Percentiles rank a stretch among this genome's conserved stretches.
Evolutionary conservation across 2,888 invertebrate species (phyloP).

Genomic region (Agonopterix arenella): DNA sequence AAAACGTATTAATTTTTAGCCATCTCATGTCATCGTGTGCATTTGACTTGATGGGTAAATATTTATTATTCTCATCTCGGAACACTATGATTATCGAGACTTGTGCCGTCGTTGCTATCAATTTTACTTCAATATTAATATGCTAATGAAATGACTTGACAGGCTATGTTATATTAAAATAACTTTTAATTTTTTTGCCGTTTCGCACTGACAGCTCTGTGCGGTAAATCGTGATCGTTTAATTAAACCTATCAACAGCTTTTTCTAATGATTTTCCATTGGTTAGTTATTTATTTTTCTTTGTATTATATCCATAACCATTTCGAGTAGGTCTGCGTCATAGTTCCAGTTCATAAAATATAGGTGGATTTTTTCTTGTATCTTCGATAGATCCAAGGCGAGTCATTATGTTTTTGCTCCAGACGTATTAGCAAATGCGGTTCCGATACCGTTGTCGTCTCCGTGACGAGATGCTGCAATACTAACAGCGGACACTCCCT

Average conservation of each 20-base stretch:
- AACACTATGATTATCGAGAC: constrained; percentile 7
- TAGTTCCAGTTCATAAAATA: constrained; percentile 8
- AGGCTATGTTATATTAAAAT: not conserved
- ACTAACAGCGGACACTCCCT: constrained; percentile 16
- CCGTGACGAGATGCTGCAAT: constrained; percentile 13
- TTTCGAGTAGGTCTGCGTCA: not conserved
- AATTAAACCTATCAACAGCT: not conserved
- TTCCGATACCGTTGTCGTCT: constrained; percentile 33
- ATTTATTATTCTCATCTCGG: constrained; percentile 14
- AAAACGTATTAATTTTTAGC: not conserved
- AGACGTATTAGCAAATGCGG: constrained; percentile 30
- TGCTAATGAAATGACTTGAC: constrained; percentile 34
- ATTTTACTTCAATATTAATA: constrained; percentile 37
- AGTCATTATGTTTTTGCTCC: constrained; percentile 36
- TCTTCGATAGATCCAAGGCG: constrained; percentile 27
- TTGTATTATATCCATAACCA: not conserved
- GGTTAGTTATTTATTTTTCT: too few species aligned
- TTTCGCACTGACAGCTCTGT: too few species aligned
- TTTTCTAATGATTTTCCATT: not conserved
- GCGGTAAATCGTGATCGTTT: not conserved
- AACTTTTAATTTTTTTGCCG: too few species aligned
- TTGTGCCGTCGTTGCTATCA: constrained; percentile 20
- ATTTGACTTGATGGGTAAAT: constrained; percentile 1
- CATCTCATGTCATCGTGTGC: constrained; percentile 2
- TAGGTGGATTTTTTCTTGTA: constrained; percentile 7